Conservation (phyloP, 2,113 vertebrate genomes). For the Zootoca vivipara region DNA sequence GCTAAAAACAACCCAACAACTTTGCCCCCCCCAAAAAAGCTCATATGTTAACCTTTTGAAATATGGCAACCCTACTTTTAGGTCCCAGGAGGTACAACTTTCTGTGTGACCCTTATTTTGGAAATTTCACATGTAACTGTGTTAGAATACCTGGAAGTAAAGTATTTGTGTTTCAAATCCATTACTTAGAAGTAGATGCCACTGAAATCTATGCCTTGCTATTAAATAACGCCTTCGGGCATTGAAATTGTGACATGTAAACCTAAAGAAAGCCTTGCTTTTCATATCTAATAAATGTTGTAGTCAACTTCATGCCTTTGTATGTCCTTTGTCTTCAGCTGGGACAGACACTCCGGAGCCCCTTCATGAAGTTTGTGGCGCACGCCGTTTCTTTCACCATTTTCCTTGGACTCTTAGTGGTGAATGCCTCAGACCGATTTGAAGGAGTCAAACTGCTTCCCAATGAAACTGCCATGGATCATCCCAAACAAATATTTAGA, state of each 20-base stretch:
- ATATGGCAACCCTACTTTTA: too few relatives aligned
- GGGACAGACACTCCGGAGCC: constrained; percentile 92
- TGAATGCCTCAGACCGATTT: constrained; percentile 95
- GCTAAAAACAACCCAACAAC: too few relatives aligned
- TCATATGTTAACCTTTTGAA: too few relatives aligned
- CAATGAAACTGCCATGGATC: constrained; percentile 95
- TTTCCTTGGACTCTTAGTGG: constrained; percentile 90
- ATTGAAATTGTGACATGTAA: background rate
- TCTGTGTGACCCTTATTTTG: too few relatives aligned
- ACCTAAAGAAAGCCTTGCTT: background rate
- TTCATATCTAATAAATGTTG: background rate
- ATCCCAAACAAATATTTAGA: constrained; percentile 93
- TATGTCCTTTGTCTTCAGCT: constrained; percentile 77
- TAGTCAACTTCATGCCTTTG: background rate
- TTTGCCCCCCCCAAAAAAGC: too few relatives aligned
- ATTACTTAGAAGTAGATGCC: background rate
- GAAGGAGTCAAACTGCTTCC: constrained; percentile 95
- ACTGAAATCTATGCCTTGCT: background rate
- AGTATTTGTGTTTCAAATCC: background rate
- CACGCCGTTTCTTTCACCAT: constrained; percentile 97
- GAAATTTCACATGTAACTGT: too few relatives aligned
- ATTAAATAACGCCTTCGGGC: background rate
- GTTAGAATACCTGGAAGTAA: too few relatives aligned
- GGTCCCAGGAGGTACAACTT: too few relatives aligned
- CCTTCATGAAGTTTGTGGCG: constrained; percentile 98